phyloP scores from a whole-genome alignment of 1,140 invertebrate species.

The Dreissena rostriformis region DNA sequence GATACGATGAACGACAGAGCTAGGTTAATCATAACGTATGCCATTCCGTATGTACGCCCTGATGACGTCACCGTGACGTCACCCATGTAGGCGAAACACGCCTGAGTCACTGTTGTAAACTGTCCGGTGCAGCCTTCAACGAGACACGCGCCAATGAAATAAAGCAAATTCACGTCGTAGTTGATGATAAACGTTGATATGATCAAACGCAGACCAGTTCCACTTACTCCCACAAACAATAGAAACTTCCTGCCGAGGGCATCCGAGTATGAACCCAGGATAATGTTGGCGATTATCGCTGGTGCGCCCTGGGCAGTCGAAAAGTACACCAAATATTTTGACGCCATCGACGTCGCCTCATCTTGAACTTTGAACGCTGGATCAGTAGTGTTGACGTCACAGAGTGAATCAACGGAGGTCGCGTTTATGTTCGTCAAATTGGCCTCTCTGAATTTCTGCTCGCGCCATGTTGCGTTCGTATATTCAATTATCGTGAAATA shows the following conservation, averaged over 20 bases:
- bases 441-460: conserved; percentile 21
- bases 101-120: conserved; percentile 25
- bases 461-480: conserved; percentile 16
- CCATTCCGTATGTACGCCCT: conserved; percentile 32
- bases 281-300: conserved; percentile 37
- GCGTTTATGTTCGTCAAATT: conserved; percentile 9
- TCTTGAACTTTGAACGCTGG: conserved; percentile 1
- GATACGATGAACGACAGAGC: conserved; percentile 9
- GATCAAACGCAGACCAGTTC: conserved; percentile 20
- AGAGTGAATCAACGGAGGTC: background rate
- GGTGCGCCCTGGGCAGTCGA: conserved; percentile 28
- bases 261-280: conserved; percentile 44
- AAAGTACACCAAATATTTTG: conserved; percentile 40
- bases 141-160: conserved; percentile 37
- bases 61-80: conserved; percentile 27
- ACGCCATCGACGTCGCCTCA: conserved; percentile 30
- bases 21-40: conserved; percentile 18
- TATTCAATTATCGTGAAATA: conserved; percentile 53
- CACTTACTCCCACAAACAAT: conserved; percentile 33
- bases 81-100: conserved; percentile 24
- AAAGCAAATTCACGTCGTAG: conserved; percentile 36
- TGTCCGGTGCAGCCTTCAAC: conserved; percentile 50
- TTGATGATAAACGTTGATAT: conserved; percentile 28
- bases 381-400: conserved; percentile 32
- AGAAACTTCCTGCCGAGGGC: conserved; percentile 40